phyloP scores from a whole-genome alignment of 92 coral and sea anemone genomes.

The Phenganax subtilis region DNA sequence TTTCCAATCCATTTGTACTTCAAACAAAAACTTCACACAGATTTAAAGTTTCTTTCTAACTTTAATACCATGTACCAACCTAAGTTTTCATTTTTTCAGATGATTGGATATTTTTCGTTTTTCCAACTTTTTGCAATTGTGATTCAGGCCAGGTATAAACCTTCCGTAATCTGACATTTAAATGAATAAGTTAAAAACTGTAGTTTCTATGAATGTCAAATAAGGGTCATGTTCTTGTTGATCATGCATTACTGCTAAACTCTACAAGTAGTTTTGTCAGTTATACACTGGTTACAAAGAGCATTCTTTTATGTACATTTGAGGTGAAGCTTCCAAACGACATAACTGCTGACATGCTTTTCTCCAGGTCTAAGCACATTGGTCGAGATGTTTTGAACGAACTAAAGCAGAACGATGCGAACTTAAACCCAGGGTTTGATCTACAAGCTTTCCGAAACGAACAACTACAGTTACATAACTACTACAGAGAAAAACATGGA shows the following conservation, averaged over 20 bases:
- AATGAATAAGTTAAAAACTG: not conserved
- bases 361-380: constrained; percentile 5
- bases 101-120: not conserved
- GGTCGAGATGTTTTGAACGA: not conserved
- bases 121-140: not conserved
- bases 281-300: not conserved
- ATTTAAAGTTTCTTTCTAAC: too few relatives aligned
- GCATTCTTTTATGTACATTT: not conserved
- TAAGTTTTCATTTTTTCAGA: not conserved
- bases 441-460: constrained; percentile 12
- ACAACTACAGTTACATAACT: constrained; percentile 22
- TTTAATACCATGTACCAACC: too few relatives aligned
- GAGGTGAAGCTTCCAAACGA: not conserved
- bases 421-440: constrained; percentile 28
- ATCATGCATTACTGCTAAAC: too few relatives aligned
- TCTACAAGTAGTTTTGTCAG: too few relatives aligned
- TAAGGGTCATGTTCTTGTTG: too few relatives aligned
- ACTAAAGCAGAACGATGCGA: constrained; percentile 7
- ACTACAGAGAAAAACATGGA: constrained; percentile 27
- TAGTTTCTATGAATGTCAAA: not conserved
- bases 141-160: constrained; percentile 3
- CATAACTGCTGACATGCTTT: not conserved
- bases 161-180: not conserved
- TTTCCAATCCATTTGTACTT: too few relatives aligned
- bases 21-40: too few relatives aligned